Base-by-base conservation (phyloP, 2,888 invertebrate species). In the Drosophila anomalipes region DNA sequence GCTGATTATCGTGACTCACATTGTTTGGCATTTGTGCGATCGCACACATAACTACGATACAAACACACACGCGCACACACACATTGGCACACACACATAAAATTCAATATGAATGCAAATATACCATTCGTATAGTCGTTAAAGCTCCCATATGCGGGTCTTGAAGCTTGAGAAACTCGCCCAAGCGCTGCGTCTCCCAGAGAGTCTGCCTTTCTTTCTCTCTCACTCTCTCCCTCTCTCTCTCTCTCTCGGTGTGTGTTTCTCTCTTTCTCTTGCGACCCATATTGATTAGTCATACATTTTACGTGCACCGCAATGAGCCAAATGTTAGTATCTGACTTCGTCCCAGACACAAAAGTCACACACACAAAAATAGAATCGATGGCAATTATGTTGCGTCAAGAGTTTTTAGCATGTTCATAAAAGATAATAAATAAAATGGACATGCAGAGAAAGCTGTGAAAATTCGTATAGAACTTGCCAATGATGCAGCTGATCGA, bases 1-100 rank as follows among this genome's bases (percentile, higher is more conserved):
- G 77, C 66, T 86, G 79, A 88, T 82, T 85, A 82, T 85, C 89
- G 91, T 91, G 91, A 91, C 89, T 91, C 91, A 91, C 79, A 82
- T 83, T 77, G 81, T 79, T 85, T 86, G 86, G 87, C 75, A 91
- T 89, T 88, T 91, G 77, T 80, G 68, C 77, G 83, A 83, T 82
- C 83, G 65, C 70, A 81, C 71, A 67, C 64, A 69, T 70, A 73
- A 77, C 85, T 79, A 76, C 82, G 72, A 76, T 63, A 63, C 35
- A 58, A 35, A 39, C 12, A 32, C 41, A 51, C 16, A 63, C 39
- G 26, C 12, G 4, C 22, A 19, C 19, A 14, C 53, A 47, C 22
- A 61, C 47, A 41, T 47, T 47, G 47, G 22, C 47, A 47, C 35
- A 60, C 22, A 22, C 44, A 54, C 60, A 68, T 72, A 67, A 71